Evolutionary conservation across 1,140 invertebrate species (phyloP), one percentile per base, ranked within the genome.

Genomic region (Acarapis woodi): DNA sequence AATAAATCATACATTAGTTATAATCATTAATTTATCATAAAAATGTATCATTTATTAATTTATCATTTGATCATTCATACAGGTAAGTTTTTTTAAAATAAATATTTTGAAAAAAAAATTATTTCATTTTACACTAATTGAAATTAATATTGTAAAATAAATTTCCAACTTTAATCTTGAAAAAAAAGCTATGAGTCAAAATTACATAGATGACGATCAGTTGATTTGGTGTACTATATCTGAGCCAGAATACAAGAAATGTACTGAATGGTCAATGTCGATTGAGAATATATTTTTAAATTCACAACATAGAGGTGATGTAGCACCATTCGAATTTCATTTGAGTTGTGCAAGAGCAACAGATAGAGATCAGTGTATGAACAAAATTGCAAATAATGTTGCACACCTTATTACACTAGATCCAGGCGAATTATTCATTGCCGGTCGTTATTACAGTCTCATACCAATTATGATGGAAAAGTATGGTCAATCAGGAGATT

Each of bases 361-460:
- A 4, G 48, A 44, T 23, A 51, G 47, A 42, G 50, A 53, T 30
- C 50, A 55, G 2, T 63, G 61, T 45, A 59, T 62, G 58, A 44
- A 52, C 26, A 41, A 47, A 16, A 55, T 63, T 22, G 51, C 56
- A 12, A 55, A 66, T 21, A 68, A 72, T 47, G 61, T 69, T 46
- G 82, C 73, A 1, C 74, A 90, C 32, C 55, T 93, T 23, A 75
- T 83, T 9, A 68, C 69, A 1, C 51, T 93, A 4, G 85, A 94
- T 59, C 69, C 85, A 25, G 85, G 85, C 16, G 76, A 90, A 60
- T 70, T 87, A 10, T 93, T 85, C 56, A 65, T 78, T 25, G 83
- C 71, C 32, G 85, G 85, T 1, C 59, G 80, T 32, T 87, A 80
- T 51, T 76, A 88, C 54, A 87, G 79, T 52, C 62, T 93, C 33